Evolutionary conservation across 2,113 vertebrate species (phyloP).

Genomic region (Festucalex cinctus): DNA sequence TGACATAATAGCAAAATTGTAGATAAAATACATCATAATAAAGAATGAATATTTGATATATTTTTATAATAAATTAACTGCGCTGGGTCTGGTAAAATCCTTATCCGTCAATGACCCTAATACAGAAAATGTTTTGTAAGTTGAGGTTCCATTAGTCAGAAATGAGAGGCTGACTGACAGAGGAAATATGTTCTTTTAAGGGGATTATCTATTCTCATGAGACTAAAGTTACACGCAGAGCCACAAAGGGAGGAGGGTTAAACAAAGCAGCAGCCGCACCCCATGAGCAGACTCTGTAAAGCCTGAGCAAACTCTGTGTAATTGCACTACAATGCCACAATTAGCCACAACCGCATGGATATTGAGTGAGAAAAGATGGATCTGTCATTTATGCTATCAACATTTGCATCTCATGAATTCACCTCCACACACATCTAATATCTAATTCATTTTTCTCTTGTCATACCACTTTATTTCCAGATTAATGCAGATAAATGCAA

Average conservation of each 20-base stretch:
- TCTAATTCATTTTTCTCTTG: conserved; percentile 36
- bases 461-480: conserved; percentile 59
- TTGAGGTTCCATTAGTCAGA: conserved; percentile 12
- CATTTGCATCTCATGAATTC: conserved; percentile 79
- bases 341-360: conserved; percentile 67
- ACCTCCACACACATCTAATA: conserved; percentile 35
- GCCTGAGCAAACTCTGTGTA: conserved; percentile 69
- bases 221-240: conserved; percentile 53
- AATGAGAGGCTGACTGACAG: conserved; percentile 45
- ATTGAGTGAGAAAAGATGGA: conserved; percentile 66
- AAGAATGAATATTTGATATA: no score
- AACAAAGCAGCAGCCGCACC: conserved; percentile 63
- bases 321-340: conserved; percentile 78
- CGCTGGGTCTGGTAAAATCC: no score
- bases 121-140: neutral
- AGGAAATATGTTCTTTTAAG: conserved; percentile 59
- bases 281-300: conserved; percentile 53
- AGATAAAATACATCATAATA: no score
- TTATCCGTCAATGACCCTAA: no score
- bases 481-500: conserved; percentile 74
- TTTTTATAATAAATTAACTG: no score
- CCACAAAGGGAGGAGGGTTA: conserved; percentile 59
- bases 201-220: conserved; percentile 67
- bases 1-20: no score
- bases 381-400: conserved; percentile 55